These are phyloP conservation scores for Melieria picta DNA, from an alignment of 2,888 invertebrate genomes.

Conservation along the genomic window DNA sequence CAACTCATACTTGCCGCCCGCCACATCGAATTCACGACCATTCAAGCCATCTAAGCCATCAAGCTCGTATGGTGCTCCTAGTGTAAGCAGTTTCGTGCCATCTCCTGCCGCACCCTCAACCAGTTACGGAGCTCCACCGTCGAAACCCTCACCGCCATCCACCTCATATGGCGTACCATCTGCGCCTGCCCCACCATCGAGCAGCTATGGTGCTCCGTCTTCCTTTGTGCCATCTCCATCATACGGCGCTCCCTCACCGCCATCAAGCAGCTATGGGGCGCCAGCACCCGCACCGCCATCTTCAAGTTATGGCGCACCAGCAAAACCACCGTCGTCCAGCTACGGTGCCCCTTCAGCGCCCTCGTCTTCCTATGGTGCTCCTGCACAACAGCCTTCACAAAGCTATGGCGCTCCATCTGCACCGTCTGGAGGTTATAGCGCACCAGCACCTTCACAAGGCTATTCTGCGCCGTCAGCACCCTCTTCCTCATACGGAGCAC, in stretches of 20 bases:
- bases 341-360: constrained; percentile 65
- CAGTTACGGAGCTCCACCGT: constrained; percentile 38
- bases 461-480: constrained; percentile 39
- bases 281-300: constrained; percentile 44
- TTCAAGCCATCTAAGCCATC: constrained; percentile 56
- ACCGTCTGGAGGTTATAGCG: constrained; percentile 47
- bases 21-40: constrained; percentile 51
- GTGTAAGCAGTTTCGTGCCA: constrained; percentile 41
- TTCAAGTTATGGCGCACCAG: constrained; percentile 58
- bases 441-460: constrained; percentile 32
- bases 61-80: constrained; percentile 49
- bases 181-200: constrained; percentile 45
- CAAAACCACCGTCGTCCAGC: constrained; percentile 43
- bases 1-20: constrained; percentile 47
- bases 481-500: constrained; percentile 52
- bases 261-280: constrained; percentile 62
- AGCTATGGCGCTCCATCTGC: constrained; percentile 66
- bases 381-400: constrained; percentile 43
- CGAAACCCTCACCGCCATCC: constrained; percentile 53
- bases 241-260: constrained; percentile 45
- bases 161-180: constrained; percentile 43
- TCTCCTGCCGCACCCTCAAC: constrained; percentile 66
- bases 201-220: constrained; percentile 51
- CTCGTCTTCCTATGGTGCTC: constrained; percentile 54
- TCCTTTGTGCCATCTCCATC: constrained; percentile 37